Evolutionary conservation across 2,113 vertebrate genomes (phyloP).

Genomic region (Hystrix cristata): DNA sequence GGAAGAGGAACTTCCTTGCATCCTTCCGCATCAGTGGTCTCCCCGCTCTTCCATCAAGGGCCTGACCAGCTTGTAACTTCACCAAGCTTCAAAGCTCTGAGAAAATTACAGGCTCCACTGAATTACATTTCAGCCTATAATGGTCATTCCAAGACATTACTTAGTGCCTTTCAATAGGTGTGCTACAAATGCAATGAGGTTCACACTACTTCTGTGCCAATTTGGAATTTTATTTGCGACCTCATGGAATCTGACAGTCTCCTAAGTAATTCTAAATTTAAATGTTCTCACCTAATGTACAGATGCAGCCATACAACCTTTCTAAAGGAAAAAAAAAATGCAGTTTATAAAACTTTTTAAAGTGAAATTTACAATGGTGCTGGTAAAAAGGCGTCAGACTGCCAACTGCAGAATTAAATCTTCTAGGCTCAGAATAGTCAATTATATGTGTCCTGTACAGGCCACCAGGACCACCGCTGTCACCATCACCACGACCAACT

Average conservation of each 20-base stretch:
- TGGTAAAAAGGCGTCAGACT: conserved; percentile 56
- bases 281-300: conserved; percentile 64
- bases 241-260: conserved; percentile 65
- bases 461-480: neutral
- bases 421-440: conserved; percentile 45
- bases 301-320: conserved; percentile 51
- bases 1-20: conserved; percentile 51
- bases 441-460: neutral
- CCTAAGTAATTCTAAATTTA: conserved; percentile 71
- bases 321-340: neutral
- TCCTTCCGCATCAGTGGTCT: neutral
- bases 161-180: neutral
- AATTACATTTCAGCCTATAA: conserved; percentile 66
- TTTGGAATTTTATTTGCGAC: conserved; percentile 75
- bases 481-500: neutral
- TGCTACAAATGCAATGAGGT: conserved; percentile 29
- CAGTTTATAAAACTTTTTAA: conserved; percentile 63
- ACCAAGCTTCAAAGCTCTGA: conserved; percentile 60
- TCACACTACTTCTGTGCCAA: conserved; percentile 46
- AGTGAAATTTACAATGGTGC: conserved; percentile 50
- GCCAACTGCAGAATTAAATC: neutral
- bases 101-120: conserved; percentile 61
- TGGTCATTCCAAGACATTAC: conserved; percentile 57
- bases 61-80: conserved; percentile 64
- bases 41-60: conserved; percentile 45